phyloP scores from a whole-genome alignment of 53 echinoderm and acorn worm species.

The Patiria pectinifera region DNA sequence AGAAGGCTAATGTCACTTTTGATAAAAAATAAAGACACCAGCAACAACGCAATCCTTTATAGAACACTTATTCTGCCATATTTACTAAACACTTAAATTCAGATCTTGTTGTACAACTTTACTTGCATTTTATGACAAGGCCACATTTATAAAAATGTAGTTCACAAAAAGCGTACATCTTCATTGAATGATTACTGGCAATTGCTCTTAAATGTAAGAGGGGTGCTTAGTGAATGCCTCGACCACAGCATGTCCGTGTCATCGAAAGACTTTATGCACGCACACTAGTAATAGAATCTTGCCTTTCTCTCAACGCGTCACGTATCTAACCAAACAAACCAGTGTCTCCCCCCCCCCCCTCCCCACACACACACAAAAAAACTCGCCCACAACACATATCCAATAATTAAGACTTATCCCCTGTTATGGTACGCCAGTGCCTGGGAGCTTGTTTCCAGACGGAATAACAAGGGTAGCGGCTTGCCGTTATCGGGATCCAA shows the following conservation, averaged over 20 bases:
- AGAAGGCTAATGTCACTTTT: too few species aligned
- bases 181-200: background rate
- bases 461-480: constrained; percentile 34
- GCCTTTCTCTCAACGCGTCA: background rate
- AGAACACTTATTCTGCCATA: too few species aligned
- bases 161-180: too few species aligned
- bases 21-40: too few species aligned
- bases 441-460: constrained; percentile 28
- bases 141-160: too few species aligned
- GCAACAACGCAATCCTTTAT: too few species aligned
- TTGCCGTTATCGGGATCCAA: constrained; percentile 10
- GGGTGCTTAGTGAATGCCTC: background rate
- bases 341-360: background rate
- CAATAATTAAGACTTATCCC: constrained; percentile 65
- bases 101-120: too few species aligned
- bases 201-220: background rate
- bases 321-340: constrained; percentile 42
- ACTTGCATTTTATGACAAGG: too few species aligned
- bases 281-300: constrained; percentile 3
- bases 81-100: too few species aligned
- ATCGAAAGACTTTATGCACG: background rate
- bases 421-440: constrained; percentile 43
- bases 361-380: background rate
- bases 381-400: constrained; percentile 51
- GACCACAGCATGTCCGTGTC: background rate